These are phyloP conservation scores for Brotula barbata DNA, from an alignment of 2,797 vertebrate species.

Conservation along the genomic window DNA sequence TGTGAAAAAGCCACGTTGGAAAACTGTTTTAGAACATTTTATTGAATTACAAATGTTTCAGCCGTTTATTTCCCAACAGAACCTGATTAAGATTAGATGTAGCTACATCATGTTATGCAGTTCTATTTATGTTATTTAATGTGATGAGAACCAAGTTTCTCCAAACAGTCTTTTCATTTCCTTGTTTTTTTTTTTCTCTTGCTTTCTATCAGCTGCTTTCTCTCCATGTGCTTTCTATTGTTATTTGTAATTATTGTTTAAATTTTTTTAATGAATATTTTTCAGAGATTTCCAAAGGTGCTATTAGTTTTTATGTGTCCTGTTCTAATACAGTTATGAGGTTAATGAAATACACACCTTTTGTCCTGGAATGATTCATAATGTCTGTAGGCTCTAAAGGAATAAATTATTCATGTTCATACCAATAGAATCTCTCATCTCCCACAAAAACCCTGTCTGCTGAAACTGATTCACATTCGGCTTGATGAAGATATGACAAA, in stretches of 20 bases:
- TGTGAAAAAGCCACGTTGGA: too few species aligned
- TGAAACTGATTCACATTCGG: conserved; percentile 29
- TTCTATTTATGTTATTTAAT: not conserved
- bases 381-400: not conserved
- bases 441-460: conserved; percentile 13
- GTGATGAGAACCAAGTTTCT: not conserved
- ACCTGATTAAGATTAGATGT: too few species aligned
- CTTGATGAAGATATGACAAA: conserved; percentile 31
- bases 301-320: conserved; percentile 41
- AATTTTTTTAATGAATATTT: conserved; percentile 21
- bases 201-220: not conserved
- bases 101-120: too few species aligned
- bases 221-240: not conserved
- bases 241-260: not conserved
- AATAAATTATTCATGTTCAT: conserved; percentile 23
- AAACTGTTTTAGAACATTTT: too few species aligned
- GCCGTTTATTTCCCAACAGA: too few species aligned
- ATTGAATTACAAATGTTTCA: too few species aligned
- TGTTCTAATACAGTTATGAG: conserved; percentile 8
- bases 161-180: not conserved
- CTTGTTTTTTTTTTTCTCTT: not conserved
- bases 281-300: conserved; percentile 51
- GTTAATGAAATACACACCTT: not conserved
- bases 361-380: conserved; percentile 13
- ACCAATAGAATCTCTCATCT: conserved; percentile 4